Base-by-base conservation (phyloP, 2,888 invertebrate species). In the Yponomeuta cagnagella region DNA sequence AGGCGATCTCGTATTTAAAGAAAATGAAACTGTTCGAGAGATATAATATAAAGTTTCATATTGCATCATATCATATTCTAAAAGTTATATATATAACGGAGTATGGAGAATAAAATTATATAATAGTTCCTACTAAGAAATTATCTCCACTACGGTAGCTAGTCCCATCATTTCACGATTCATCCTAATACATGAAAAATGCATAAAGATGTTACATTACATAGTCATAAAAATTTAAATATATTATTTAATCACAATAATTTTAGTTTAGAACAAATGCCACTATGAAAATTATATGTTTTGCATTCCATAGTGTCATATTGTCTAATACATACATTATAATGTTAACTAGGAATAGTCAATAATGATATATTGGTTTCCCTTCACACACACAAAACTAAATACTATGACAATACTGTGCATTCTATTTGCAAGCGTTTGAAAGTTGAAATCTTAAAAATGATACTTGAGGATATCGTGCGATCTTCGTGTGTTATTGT, bases 211-310 rank as follows among this genome's bases (percentile, higher is more conserved):
- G 12, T 15, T 58, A 15, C 37, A 37, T 37, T 37, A 37, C 43
- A 58, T 33, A 69, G 58, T 33, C 31, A 33, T 58, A 63, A 33
- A 63, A 69, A 30, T 67, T 37, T 15, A 58, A 58, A 23, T 48
- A 68, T 48, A 31, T 30, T 63, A 58, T 63, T 31, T 70, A 70
- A 48, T 67, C 43, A 33, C 33, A 67, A 37, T 37, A 74, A 73
- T 76, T 72, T 74, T 72, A 77, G 48, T 15, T 70, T 75, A 76
- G 72, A 77, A 74, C 75, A 77, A 78, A 80, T 83, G 84, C 79
- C 86, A 85, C 88, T 88, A 87, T 87, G 88, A 85, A 83, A 86
- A 85, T 87, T 85, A 88, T 89, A 89, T 89, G 89, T 89, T 88
- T 70, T 82, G 83, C 86, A 86, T 84, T 85, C 83, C 90, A 87